Percentiles rank a stretch among this genome's conserved stretches.
Conservation (phyloP, 2,797 vertebrate genomes). For the Hypotaenidia okinawae region DNA sequence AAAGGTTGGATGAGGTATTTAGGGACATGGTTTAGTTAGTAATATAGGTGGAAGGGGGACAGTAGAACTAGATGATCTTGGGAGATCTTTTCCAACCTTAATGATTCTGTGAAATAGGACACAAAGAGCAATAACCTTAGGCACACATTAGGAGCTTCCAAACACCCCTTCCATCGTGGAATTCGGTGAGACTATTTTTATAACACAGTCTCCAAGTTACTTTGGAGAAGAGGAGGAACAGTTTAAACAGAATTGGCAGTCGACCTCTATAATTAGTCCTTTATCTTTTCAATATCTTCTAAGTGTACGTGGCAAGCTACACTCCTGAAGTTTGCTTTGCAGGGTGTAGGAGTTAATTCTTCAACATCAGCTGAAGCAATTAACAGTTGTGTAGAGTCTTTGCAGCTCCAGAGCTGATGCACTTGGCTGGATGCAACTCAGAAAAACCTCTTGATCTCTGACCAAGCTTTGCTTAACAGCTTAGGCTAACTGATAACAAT, state of each 20-base stretch:
- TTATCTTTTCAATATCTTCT: background rate
- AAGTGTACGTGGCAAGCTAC: background rate
- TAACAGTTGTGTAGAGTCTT: background rate
- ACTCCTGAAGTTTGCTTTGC: background rate
- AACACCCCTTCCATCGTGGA: background rate
- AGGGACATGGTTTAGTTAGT: too few species aligned
- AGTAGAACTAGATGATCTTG: too few species aligned
- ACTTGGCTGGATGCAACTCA: background rate
- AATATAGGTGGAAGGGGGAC: too few species aligned
- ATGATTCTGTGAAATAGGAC: background rate
- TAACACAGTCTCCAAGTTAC: background rate
- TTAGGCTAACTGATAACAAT: background rate
- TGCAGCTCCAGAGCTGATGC: background rate
- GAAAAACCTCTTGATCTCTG: background rate
- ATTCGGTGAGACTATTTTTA: conserved; percentile 18
- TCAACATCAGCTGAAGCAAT: background rate
- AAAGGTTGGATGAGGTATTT: too few species aligned
- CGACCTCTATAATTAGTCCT: background rate
- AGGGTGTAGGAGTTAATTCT: background rate
- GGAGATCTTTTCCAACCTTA: too few species aligned
- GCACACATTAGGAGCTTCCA: background rate
- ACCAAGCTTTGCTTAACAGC: background rate
- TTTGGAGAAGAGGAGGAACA: conserved; percentile 5
- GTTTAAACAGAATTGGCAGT: background rate
- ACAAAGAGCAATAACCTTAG: background rate